Base-by-base conservation (phyloP, 2,797 vertebrate genomes). In the Microcaecilia unicolor region DNA sequence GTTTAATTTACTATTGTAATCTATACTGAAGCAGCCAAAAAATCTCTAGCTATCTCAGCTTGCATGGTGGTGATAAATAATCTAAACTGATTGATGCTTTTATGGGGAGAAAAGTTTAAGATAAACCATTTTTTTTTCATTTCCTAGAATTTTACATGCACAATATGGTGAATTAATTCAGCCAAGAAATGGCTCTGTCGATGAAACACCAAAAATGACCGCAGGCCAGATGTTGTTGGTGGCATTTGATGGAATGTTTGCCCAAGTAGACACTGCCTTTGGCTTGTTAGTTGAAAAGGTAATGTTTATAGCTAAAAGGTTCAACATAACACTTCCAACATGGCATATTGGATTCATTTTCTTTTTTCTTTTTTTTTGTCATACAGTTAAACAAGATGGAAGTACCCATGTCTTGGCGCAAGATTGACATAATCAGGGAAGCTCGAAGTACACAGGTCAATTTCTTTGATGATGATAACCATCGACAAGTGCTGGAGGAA, bases 211-310 rank as follows among this genome's bases (percentile, higher is more conserved):
- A 5, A 98, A 98, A 73, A 98, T 99, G 95, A 92, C 92, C 31
- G 93, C 96, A 2, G 96, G 96, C 7, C 96, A 98, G 58, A 98
- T 99, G 96, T 65, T 99, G 57, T 62, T 99, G 70, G 95, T 99
- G 21, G 96, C 96, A 22, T 99, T 99, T 55, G 94, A 99, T 33
- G 96, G 96, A 67, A 99, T 98, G 92, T 99, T 99, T 67, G 93
- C 91, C n/a, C 96, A 99, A 59, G 85, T 99, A 27, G 95, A 98
- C 74, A 88, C 87, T 4, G 91, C 96, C 4, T 99, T 97, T 61
- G 86, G 89, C 9, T 88, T 93, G 55, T 77, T 99, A 55, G 83
- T 91, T 50, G 96, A 99, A 36, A 98, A 98, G 93, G 96, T 98
- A 81, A 45, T 42, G 31, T 20, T 48, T n/a, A 5, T 22, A 12